Conservation (phyloP, 2,113 vertebrate species). For the Dissostichus mawsoni region DNA sequence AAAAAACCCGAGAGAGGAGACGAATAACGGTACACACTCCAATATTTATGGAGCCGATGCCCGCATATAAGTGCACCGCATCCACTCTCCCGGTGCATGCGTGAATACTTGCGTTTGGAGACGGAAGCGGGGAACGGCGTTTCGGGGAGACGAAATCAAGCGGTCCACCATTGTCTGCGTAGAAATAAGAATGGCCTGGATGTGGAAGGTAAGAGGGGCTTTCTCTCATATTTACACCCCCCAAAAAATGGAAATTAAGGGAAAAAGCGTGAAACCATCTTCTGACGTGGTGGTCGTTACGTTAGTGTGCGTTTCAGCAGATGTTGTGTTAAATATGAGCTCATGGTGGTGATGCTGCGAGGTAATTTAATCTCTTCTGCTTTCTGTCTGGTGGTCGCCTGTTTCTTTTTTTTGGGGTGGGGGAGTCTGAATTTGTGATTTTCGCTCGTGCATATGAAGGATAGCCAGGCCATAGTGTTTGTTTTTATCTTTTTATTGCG, state of each 20-base stretch:
- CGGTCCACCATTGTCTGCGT: conserved; percentile 73
- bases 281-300: neutral
- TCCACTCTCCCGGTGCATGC: conserved; percentile 3
- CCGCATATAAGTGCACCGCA: conserved; percentile 12
- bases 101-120: conserved; percentile 25
- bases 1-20: conserved; percentile 43
- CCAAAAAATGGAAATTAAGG: neutral
- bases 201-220: conserved; percentile 83
- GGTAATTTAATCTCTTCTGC: conserved; percentile 18
- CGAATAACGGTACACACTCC: conserved; percentile 76
- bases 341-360: conserved; percentile 42
- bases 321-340: conserved; percentile 32
- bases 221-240: conserved; percentile 18
- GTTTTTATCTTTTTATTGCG: neutral
- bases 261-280: neutral
- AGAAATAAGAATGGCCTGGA: conserved; percentile 84
- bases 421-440: conserved; percentile 4
- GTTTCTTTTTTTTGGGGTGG: neutral
- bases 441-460: neutral
- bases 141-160: conserved; percentile 41
- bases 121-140: conserved; percentile 34
- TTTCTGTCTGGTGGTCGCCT: neutral
- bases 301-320: conserved; percentile 7
- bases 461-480: conserved; percentile 21
- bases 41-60: conserved; percentile 56